Conservation (phyloP, 2,113 vertebrate genomes). For the Daubentonia madagascariensis region DNA sequence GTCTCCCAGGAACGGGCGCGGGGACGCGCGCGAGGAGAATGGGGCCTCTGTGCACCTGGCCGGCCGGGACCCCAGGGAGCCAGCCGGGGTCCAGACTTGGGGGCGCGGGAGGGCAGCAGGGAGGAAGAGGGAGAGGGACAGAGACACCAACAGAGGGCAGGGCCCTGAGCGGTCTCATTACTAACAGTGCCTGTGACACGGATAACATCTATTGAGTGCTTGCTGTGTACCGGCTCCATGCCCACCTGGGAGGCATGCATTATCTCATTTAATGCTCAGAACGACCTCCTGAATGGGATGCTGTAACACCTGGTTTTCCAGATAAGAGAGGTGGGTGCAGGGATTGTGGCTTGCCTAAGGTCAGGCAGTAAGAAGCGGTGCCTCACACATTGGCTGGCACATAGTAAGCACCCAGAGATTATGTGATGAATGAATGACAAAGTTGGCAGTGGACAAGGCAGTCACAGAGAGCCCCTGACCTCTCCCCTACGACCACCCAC, state of each 20-base stretch:
- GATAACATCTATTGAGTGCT: background rate
- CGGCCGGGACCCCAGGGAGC: background rate
- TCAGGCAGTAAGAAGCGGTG: background rate
- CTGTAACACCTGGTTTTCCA: background rate
- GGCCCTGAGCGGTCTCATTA: background rate
- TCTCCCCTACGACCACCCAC: background rate
- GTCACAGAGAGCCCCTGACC: background rate
- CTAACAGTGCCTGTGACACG: background rate
- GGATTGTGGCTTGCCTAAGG: background rate
- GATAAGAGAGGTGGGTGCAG: background rate
- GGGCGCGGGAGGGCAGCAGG: background rate
- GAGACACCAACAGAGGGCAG: background rate
- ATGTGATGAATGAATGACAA: background rate
- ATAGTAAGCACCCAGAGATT: background rate
- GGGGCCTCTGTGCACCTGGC: constrained; percentile 75
- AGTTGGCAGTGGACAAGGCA: background rate
- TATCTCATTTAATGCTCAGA: background rate
- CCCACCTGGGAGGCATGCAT: background rate
- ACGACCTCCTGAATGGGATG: background rate
- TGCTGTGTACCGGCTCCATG: background rate
- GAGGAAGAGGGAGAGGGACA: background rate
- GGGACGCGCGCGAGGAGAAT: constrained; percentile 70
- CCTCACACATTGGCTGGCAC: background rate
- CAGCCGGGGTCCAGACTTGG: background rate
- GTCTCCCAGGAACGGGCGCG: constrained; percentile 78